phyloP scores from a whole-genome alignment of 2,113 vertebrate genomes.

The Pithys albifrons region DNA sequence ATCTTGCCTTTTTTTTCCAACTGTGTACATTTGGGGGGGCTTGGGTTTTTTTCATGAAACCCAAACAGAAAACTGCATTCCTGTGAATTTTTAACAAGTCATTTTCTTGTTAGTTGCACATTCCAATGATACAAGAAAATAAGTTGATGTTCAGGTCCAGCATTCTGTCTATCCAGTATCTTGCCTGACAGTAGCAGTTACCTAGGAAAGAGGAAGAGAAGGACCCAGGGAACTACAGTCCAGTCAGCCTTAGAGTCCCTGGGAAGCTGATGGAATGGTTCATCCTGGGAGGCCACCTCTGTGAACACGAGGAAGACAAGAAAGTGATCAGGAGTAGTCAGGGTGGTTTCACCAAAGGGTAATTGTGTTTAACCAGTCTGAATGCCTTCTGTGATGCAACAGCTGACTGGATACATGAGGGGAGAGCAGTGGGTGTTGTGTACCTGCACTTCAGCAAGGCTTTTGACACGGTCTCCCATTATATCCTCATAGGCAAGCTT shows the following conservation, averaged over 20 bases:
- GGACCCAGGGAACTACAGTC: not conserved
- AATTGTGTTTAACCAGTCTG: not conserved
- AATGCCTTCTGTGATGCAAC: not conserved
- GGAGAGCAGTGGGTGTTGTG: not conserved
- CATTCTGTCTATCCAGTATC: not conserved
- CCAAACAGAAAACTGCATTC: not conserved
- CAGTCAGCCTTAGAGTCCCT: not conserved
- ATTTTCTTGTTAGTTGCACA: not conserved
- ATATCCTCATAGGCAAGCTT: not conserved
- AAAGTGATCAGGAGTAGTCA: not conserved
- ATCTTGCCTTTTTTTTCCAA: not conserved
- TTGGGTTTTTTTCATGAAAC: not conserved
- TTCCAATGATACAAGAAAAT: not conserved
- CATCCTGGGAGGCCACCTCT: not conserved
- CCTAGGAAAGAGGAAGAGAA: not conserved
- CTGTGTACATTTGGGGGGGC: too few relatives aligned
- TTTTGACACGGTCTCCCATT: too few relatives aligned
- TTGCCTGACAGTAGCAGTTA: not conserved
- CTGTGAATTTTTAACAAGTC: not conserved
- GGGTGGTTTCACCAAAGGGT: not conserved
- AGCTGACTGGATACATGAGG: not conserved
- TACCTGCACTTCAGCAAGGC: not conserved
- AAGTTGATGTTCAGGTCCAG: not conserved
- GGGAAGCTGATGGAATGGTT: not conserved
- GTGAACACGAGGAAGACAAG: not conserved